Percentiles rank a stretch among this genome's conserved stretches.
Evolutionary conservation across 2,888 invertebrate genomes (phyloP).

Genomic region (Andrena praecox): DNA sequence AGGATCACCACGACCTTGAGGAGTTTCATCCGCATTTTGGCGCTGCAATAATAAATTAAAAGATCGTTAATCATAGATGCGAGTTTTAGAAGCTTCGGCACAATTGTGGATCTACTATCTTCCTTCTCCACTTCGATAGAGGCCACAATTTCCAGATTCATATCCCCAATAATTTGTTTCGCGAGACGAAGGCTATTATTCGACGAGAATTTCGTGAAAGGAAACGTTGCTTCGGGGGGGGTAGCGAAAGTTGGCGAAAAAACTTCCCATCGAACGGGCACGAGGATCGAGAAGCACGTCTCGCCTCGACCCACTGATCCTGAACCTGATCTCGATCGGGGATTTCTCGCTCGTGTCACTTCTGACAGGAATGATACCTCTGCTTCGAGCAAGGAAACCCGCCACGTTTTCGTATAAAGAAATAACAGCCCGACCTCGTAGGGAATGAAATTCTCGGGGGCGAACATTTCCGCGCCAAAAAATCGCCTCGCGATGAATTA

Average conservation of each 20-base stretch:
- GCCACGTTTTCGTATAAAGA: not conserved
- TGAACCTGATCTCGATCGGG: conserved; percentile 45
- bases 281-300: conserved; percentile 11
- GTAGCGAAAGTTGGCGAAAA: not conserved
- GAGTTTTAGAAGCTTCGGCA: too few species aligned
- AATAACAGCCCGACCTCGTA: conserved; percentile 11
- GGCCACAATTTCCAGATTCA: not conserved
- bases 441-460: not conserved
- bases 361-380: conserved; percentile 23
- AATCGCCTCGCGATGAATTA: not conserved
- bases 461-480: not conserved
- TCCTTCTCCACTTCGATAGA: too few species aligned
- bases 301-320: conserved; percentile 60
- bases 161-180: not conserved
- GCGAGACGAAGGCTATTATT: not conserved
- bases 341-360: conserved; percentile 33
- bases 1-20: conserved; percentile 76
- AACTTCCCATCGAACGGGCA: not conserved
- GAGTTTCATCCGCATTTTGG: conserved; percentile 80
- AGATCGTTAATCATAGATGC: not conserved
- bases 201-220: not conserved
- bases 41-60: conserved; percentile 77
- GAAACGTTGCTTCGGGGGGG: not conserved
- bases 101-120: too few species aligned
- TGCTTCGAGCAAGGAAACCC: conserved; percentile 17